These are phyloP conservation scores for Bettongia penicillata DNA, from an alignment of 2,113 vertebrate species.

Conservation along the genomic window DNA sequence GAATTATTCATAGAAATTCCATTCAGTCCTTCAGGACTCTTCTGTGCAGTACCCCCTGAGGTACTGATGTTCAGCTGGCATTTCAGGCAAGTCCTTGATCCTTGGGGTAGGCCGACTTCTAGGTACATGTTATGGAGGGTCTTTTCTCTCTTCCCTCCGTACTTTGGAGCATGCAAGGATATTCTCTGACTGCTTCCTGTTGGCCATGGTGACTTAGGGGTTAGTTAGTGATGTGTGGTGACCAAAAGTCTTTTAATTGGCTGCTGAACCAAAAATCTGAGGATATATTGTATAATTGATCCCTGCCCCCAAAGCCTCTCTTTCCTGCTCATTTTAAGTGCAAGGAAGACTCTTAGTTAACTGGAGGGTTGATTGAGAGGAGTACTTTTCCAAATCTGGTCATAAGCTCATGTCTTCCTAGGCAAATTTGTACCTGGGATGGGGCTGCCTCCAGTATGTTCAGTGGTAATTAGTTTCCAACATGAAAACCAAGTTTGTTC, in stretches of 20 bases:
- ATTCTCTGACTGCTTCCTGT: background rate
- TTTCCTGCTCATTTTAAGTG: background rate
- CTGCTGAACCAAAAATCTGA: no score
- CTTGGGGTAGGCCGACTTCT: background rate
- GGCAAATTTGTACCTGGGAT: background rate
- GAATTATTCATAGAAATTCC: background rate
- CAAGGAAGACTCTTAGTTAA: background rate
- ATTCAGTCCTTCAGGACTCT: background rate
- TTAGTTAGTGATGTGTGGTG: no score
- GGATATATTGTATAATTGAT: background rate
- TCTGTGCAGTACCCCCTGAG: background rate
- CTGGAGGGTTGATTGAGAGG: background rate
- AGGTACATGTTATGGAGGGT: background rate
- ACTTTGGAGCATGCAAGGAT: background rate
- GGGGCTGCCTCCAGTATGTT: background rate
- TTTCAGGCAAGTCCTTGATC: background rate
- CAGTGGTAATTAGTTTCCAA: background rate
- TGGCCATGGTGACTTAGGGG: background rate
- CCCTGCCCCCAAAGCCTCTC: background rate
- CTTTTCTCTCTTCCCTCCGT: background rate
- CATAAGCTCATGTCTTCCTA: background rate
- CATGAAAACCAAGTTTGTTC: background rate
- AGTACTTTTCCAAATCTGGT: background rate
- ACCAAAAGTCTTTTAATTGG: no score
- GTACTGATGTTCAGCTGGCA: background rate